phyloP scores from a whole-genome alignment of 2,888 invertebrate species.

The Boloria selene region DNA sequence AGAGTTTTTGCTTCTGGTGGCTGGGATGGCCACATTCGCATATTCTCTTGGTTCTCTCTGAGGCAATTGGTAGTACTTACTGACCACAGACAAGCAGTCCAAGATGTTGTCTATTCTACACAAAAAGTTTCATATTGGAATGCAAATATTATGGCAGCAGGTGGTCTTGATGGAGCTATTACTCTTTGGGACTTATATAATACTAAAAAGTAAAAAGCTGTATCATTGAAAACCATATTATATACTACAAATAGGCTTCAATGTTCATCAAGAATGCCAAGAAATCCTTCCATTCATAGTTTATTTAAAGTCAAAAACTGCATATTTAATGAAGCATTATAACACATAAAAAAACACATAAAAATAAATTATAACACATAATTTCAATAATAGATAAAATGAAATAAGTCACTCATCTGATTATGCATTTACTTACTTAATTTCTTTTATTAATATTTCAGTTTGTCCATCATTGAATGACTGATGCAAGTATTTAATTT shows the following conservation, averaged over 20 bases:
- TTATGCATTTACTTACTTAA: neutral
- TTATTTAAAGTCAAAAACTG: neutral
- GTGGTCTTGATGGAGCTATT: slow-evolving; percentile 88
- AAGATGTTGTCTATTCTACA: slow-evolving; percentile 87
- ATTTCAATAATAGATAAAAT: slow-evolving; percentile 18
- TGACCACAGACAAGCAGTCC: slow-evolving; percentile 87
- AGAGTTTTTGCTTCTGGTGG: slow-evolving; percentile 89
- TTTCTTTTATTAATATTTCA: slow-evolving; percentile 2
- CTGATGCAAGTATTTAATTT: neutral
- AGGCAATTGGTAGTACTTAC: slow-evolving; percentile 87
- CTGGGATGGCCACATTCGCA: slow-evolving; percentile 89
- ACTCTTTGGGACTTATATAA: slow-evolving; percentile 92
- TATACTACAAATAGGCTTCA: neutral
- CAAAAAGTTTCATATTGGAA: slow-evolving; percentile 86
- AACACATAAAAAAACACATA: too few relatives aligned
- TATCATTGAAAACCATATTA: neutral
- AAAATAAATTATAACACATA: too few relatives aligned
- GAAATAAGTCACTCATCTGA: neutral
- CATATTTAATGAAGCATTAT: too few relatives aligned
- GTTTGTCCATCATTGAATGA: slow-evolving; percentile 11
- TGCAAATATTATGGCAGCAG: slow-evolving; percentile 89
- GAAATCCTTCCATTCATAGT: slow-evolving; percentile 12
- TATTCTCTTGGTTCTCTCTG: slow-evolving; percentile 90
- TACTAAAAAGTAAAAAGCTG: slow-evolving; percentile 52
- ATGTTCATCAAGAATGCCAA: neutral